phyloP scores from a whole-genome alignment of 2,888 invertebrate species.

The Sepioteuthis lessoniana region DNA sequence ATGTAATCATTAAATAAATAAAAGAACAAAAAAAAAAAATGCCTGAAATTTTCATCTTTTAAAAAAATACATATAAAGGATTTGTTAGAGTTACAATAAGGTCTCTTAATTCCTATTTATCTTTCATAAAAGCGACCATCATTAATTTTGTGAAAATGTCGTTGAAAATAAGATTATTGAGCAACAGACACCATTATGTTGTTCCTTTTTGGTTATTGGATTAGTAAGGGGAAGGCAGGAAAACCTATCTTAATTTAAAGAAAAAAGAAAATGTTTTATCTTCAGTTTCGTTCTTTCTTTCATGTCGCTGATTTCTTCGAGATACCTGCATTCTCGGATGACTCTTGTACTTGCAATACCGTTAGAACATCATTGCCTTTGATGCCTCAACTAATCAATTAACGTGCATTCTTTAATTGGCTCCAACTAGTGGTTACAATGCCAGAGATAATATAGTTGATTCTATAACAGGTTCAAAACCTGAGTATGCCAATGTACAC shows the following conservation, averaged over 20 bases:
- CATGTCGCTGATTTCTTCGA: neutral
- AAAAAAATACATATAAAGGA: too few relatives aligned
- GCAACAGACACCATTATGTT: neutral
- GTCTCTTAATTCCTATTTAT: slow-evolving; percentile 4
- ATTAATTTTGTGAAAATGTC: slow-evolving; percentile 19
- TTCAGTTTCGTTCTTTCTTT: neutral
- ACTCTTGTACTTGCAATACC: neutral
- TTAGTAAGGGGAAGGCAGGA: neutral
- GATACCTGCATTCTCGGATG: neutral
- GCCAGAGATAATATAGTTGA: neutral
- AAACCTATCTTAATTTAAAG: slow-evolving; percentile 1
- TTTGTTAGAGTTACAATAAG: neutral
- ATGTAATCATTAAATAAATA: too few relatives aligned
- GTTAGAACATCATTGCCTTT: neutral
- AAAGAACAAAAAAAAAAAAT: too few relatives aligned
- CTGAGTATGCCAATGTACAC: neutral
- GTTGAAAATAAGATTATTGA: neutral
- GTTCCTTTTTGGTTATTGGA: neutral
- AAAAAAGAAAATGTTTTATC: neutral
- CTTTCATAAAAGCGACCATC: neutral
- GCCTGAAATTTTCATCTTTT: too few relatives aligned
- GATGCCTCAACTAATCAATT: neutral
- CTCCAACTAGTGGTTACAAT: neutral
- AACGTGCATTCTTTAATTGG: neutral
- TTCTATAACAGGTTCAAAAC: neutral